Evolutionary conservation across 1,140 invertebrate genomes (phyloP).

Genomic region (Calycopis cecrops): DNA sequence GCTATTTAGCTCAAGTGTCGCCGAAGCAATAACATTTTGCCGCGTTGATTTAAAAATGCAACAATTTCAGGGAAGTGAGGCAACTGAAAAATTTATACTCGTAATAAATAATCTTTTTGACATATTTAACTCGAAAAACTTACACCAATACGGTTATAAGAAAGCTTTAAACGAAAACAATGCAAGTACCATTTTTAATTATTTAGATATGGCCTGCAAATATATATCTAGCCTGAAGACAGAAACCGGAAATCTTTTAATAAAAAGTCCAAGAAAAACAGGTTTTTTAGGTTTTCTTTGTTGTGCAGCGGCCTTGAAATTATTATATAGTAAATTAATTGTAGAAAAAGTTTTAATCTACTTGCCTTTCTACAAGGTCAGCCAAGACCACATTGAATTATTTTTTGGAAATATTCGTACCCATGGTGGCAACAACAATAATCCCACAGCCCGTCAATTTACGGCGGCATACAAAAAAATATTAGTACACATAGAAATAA

Average conservation of each 20-base stretch:
- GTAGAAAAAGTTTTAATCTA: background rate
- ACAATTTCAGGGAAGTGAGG: background rate
- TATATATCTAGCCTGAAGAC: no score
- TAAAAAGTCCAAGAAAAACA: no score
- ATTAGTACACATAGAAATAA: background rate
- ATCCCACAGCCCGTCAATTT: background rate
- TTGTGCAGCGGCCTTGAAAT: background rate
- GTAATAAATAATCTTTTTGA: constrained; percentile 5
- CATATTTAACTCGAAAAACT: background rate
- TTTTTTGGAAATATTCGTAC: background rate
- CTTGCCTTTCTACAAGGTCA: background rate
- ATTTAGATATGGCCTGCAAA: no score
- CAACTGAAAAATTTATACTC: background rate
- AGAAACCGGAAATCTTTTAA: no score
- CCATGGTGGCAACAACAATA: background rate
- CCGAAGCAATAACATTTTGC: constrained; percentile 21
- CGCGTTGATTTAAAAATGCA: background rate
- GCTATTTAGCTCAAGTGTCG: constrained; percentile 21
- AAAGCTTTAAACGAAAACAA: no score
- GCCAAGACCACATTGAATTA: background rate
- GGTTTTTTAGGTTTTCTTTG: background rate
- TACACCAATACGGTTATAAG: background rate
- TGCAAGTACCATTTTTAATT: no score
- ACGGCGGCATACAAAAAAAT: background rate
- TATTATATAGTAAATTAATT: background rate